Conservation (phyloP, 92 coral and sea anemone genomes). For the Palythoa grandis region DNA sequence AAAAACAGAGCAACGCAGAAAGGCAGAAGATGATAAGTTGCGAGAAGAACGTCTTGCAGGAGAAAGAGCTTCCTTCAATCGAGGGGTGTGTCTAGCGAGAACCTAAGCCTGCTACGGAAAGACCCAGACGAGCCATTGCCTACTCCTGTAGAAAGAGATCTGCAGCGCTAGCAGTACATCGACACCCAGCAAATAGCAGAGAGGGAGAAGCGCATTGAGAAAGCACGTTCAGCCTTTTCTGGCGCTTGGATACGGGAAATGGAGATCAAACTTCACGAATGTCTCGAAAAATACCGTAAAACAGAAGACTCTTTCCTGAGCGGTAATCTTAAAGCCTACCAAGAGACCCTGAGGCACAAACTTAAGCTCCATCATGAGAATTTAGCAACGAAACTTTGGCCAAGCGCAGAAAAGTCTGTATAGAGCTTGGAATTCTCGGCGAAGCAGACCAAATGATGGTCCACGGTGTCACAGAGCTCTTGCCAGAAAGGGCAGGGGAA, state of each 20-base stretch:
- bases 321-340: constrained; percentile 16
- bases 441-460: constrained; percentile 28
- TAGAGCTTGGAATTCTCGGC: constrained; percentile 15
- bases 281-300: constrained; percentile 11
- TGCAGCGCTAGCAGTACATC: not conserved
- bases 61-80: not conserved
- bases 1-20: constrained; percentile 13
- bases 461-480: constrained; percentile 22
- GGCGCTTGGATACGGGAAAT: constrained; percentile 15
- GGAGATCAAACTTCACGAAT: constrained; percentile 36
- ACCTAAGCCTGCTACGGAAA: constrained; percentile 14
- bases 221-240: constrained; percentile 28
- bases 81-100: constrained; percentile 19
- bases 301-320: constrained; percentile 25
- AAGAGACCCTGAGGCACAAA: constrained; percentile 30
- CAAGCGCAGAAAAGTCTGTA: constrained; percentile 3
- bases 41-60: constrained; percentile 21
- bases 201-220: constrained; percentile 3
- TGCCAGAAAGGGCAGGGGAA: constrained; percentile 19
- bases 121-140: constrained; percentile 11
- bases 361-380: constrained; percentile 21
- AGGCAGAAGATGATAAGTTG: constrained; percentile 7
- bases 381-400: constrained; percentile 29
- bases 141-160: constrained; percentile 4
- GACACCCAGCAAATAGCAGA: constrained; percentile 3